Base-by-base conservation (phyloP, 2,888 invertebrate species). In the Dryocosmus kuriphilus region DNA sequence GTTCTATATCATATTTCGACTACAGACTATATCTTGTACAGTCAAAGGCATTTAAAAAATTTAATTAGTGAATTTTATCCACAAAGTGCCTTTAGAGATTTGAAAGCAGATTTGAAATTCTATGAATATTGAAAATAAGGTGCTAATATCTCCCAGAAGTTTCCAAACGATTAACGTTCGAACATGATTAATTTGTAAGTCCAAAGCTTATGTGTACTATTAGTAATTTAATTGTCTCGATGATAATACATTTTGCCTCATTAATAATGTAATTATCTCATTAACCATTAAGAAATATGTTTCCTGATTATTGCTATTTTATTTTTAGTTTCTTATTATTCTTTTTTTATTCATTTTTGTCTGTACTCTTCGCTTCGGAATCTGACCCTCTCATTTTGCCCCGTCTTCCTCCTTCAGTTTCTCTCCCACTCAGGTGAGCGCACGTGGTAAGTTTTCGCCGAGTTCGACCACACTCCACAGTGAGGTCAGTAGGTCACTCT, bases 401-500 rank as follows among this genome's bases (percentile, higher is more conserved):
- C 24, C 16, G 30, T n/a, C 24, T 27, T 35, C 71, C 27, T n/a
- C 38, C 24, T 27, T 22, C 27, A 19, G 27, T 51, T 24, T 71
- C 71, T 46, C 46, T 71, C 27, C n/a, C 24, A 11, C 46, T 71
- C 51, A 46, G 74, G 78, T 41, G 38, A 32, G 57, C 75, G 74
- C 79, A 71, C 71, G 77, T 62, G 82, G 79, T 79, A 81, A 80
- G 81, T 83, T 83, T 84, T 84, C 79, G 80, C 79, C 75, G 79
- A 65, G 79, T 77, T 32, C 80, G 77, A 77, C 77, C n/a, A n/a
- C n/a, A n/a, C n/a, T n/a, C 81, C 82, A 78, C 77, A 86, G 87
- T 85, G 86, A 87, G 90, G 90, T 90, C 89, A 90, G 90, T 90
- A 87, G 90, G 90, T 90, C 90, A 90, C 90, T 90, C 90, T 90